phyloP scores from a whole-genome alignment of 1,140 invertebrate genomes.

The Grapholita molesta region DNA sequence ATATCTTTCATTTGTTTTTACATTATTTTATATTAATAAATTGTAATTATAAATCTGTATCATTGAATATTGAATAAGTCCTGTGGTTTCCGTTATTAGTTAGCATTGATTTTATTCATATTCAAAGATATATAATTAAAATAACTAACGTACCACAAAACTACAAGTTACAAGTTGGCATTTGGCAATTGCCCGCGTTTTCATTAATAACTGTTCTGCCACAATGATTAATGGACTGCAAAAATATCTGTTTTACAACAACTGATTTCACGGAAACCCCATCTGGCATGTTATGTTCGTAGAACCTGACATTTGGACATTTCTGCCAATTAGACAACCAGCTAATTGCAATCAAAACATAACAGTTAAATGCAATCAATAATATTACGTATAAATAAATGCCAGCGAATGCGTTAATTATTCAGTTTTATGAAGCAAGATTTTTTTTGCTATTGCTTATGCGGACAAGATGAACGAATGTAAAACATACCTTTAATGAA shows the following conservation, averaged over 20 bases:
- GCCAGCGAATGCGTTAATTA: background rate
- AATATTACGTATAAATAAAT: background rate
- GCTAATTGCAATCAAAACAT: background rate
- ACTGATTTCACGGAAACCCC: conserved; percentile 5
- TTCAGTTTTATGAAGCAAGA: background rate
- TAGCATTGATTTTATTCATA: background rate
- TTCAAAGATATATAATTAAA: conserved; percentile 48
- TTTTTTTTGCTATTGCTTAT: background rate
- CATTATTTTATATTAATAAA: no score
- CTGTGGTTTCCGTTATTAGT: background rate
- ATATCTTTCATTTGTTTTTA: background rate
- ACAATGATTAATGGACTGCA: conserved; percentile 63
- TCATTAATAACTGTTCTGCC: conserved; percentile 59
- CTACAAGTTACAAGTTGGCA: conserved; percentile 52
- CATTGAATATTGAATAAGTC: no score
- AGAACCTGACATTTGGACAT: background rate
- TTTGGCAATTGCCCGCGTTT: conserved; percentile 67
- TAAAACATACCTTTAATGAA: background rate
- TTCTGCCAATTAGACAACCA: background rate
- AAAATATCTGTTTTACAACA: conserved; percentile 66
- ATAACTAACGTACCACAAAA: conserved; percentile 57
- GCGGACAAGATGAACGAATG: background rate
- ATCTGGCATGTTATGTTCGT: background rate
- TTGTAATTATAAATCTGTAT: no score
- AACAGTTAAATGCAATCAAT: background rate